Evolutionary conservation across 2,888 invertebrate species (phyloP), one percentile per base, ranked within the genome.

Genomic region (Oxycera nigricornis): DNA sequence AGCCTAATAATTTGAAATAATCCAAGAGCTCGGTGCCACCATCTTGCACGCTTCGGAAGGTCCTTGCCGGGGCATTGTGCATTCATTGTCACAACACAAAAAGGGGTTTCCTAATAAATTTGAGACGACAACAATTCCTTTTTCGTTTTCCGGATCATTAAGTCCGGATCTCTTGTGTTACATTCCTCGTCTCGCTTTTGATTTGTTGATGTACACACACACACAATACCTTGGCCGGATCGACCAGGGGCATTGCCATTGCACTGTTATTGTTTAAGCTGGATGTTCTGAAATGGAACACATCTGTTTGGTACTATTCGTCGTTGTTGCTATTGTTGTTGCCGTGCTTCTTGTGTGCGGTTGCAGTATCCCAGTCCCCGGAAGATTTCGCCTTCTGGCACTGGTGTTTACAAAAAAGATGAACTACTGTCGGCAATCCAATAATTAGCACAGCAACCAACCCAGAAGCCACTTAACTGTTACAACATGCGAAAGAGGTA

Each of bases 381-480:
- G 65, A 39, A 24, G 41, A 39, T 39, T 39, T 65, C 65, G 39
- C 65, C 65, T 24, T 41, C 65, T 65, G 65, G 65, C 70, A 55
- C 55, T 31, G 30, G 35, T 70, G 70, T 70, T 70, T 55, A 70
- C 55, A 55, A 22, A 70, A 70, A 52, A 70, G 70, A 70, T 70
- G 70, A 70, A 70, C 70, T 70, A 52, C 70, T 70, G 70, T 52
- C 31, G 70, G 70, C 70, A 70, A 70, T 70, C 70, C 52, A 70
- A 70, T 70, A 70, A 70, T 70, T 70, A 70, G 70, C 70, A 65
- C 39, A 70, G 70, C 52, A 52, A 70, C 70, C 70, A 70, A 70
- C 52, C 52, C 70, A 70, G 70, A 70, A 70, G 70, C 70, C 70
- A 70, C 70, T 70, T 70, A 70, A 70, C 70, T 70, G 70, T 52